Base-by-base conservation (phyloP, 1,140 invertebrate species). In the Lepidotrigona ventralis region DNA sequence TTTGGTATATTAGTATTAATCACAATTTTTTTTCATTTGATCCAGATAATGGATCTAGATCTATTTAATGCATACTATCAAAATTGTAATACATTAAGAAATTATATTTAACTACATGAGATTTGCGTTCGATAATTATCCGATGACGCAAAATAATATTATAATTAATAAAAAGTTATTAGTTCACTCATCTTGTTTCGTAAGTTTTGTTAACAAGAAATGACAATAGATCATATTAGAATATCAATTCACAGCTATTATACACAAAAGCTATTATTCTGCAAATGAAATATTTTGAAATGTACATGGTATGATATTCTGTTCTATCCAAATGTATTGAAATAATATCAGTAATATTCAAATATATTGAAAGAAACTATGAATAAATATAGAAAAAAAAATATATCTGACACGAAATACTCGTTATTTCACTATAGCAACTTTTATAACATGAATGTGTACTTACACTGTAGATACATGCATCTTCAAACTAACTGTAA, bases 331-430 rank as follows among this genome's bases (percentile, higher is more conserved):
- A 89, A 60, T 78, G 86, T 87, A 88, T 88, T 82, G 80, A 86
- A 75, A 88, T 66, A 68, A 33, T 86, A 79, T 86, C 76, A 69
- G 74, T 78, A 73, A 81, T 81, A 88, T 69, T 63, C 70, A 73
- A 88, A 83, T 88, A 88, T 86, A 64, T 78, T 80, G 70, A 60
- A 70, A 77, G 46, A 46, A 82, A 54, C 26, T 86, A 83, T 88
- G 56, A 88, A 88, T 88, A 88, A 88, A 88, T 88, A 85, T 83
- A 88, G 86, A 81, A 84, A 78, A 87, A 87, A 80, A 81, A 81
- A 87, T 53, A 46, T 77, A 87, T 88, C 83, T 81, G 87, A 87
- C 70, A 84, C 69, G 74, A 71, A 88, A 87, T 87, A 81, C 29
- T 88, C 58, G 83, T 87, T 88, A 88, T 80, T 87, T 87, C 58